Conservation (phyloP, 2,113 vertebrate species). For the Pedionomus torquatus region DNA sequence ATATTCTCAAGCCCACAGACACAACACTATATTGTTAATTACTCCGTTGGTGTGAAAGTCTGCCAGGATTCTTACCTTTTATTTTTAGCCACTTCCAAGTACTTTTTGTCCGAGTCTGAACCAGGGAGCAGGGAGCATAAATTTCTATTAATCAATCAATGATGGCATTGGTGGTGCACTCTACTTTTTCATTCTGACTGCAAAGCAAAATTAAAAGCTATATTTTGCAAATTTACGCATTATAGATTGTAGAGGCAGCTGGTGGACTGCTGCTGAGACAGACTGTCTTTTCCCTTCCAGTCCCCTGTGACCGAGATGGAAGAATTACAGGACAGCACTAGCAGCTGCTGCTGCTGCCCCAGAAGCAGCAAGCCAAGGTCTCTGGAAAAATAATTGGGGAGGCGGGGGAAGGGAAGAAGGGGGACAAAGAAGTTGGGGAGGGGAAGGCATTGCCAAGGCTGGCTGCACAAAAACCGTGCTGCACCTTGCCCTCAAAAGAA, state of each 20-base stretch:
- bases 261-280: conserved; percentile 71
- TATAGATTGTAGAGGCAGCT: conserved; percentile 50
- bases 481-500: conserved; percentile 27
- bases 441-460: conserved; percentile 17
- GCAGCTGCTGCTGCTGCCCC: conserved; percentile 70
- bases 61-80: conserved; percentile 17
- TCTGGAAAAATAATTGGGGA: conserved; percentile 59
- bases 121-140: not conserved
- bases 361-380: conserved; percentile 64
- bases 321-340: conserved; percentile 70
- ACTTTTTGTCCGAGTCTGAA: conserved; percentile 29
- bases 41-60: not conserved
- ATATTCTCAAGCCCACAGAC: not conserved
- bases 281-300: conserved; percentile 51
- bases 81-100: conserved; percentile 34
- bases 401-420: conserved; percentile 33
- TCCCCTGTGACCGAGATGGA: conserved; percentile 63
- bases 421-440: conserved; percentile 46
- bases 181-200: conserved; percentile 61
- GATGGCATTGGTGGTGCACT: conserved; percentile 25
- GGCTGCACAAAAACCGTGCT: not conserved
- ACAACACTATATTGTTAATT: not conserved
- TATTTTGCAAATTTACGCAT: conserved; percentile 65
- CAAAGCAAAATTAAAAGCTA: conserved; percentile 67
- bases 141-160: conserved; percentile 65